Evolutionary conservation across 2,113 vertebrate species (phyloP).

Genomic region (Eublepharis macularius): DNA sequence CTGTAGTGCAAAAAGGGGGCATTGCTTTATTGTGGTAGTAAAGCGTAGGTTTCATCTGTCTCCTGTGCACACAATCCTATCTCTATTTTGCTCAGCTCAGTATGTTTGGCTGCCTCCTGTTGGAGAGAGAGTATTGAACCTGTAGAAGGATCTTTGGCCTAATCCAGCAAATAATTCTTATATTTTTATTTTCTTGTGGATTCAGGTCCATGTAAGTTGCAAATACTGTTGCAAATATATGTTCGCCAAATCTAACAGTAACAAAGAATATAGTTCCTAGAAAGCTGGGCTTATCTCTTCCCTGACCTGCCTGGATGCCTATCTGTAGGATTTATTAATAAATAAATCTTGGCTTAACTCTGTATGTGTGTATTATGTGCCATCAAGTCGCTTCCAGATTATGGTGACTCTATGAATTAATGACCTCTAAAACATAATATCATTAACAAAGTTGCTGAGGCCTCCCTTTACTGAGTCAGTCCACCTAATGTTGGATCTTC

Average conservation of each 20-base stretch:
- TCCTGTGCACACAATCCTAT: neutral
- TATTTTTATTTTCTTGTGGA: neutral
- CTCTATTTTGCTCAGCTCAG: neutral
- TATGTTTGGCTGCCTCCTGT: neutral
- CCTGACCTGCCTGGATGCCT: neutral
- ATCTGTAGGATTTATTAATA: neutral
- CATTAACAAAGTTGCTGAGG: too few species aligned
- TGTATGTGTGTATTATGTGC: too few species aligned
- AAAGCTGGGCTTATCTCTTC: neutral
- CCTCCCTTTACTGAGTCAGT: too few species aligned
- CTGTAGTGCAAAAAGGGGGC: neutral
- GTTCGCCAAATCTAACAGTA: neutral
- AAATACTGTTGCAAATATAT: neutral
- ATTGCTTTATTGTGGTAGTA: neutral
- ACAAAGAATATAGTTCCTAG: neutral
- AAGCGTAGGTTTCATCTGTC: too few species aligned
- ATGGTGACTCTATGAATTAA: too few species aligned
- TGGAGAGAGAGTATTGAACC: neutral
- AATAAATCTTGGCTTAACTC: neutral
- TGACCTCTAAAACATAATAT: too few species aligned
- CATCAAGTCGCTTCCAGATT: too few species aligned
- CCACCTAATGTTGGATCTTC: too few species aligned
- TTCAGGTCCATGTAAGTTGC: neutral
- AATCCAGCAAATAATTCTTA: neutral
- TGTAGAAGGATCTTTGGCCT: neutral